Base-by-base conservation (phyloP, 2,888 invertebrate genomes). In the Tetropium fuscum region DNA sequence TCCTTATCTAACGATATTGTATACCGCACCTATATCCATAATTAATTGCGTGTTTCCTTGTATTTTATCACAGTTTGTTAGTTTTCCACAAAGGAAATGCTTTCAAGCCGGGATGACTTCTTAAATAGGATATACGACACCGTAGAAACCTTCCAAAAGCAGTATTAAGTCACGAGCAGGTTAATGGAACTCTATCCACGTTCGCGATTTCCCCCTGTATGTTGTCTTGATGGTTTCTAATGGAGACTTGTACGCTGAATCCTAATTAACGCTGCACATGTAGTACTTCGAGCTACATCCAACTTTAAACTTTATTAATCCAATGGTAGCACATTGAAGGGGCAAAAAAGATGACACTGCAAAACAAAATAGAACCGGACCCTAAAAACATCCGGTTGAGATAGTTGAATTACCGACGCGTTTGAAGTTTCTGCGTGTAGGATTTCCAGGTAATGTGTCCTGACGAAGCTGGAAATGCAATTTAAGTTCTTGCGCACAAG, bases 101-200 rank as follows among this genome's bases (percentile, higher is more conserved):
- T 58, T 58, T 58, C 58, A 58, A 48, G 53, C 41, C 47, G 40
- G 32, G 51, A 58, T 58, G 58, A 58, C 58, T 58, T 53, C 53
- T 58, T 58, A 58, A 53, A 53, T 40, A 45, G 58, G 40, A 58
- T 58, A 58, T 58, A 58, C 58, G 53, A 58, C 58, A 58, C 40
- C 53, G 53, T 41, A 20, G 51, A 32, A 51, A 22, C 36, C 49
- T 36, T 41, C 32, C 48, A 34, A 48, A 51, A 44, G 48, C 43
- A 27, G 27, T 49, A 49, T 36, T 57, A 57, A 55, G 32, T 43
- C 43, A 48, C 30, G 44, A 22, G 43, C 16, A 27, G 30, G 47
- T 47, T 57, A 57, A 57, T 57, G 43, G 43, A 49, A 57, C 49
- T 41, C 57, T 36, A 43, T 57, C 27, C 57, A 57, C 57, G 57